phyloP scores from a whole-genome alignment of 2,113 vertebrate genomes.

The Cottus gobio region DNA sequence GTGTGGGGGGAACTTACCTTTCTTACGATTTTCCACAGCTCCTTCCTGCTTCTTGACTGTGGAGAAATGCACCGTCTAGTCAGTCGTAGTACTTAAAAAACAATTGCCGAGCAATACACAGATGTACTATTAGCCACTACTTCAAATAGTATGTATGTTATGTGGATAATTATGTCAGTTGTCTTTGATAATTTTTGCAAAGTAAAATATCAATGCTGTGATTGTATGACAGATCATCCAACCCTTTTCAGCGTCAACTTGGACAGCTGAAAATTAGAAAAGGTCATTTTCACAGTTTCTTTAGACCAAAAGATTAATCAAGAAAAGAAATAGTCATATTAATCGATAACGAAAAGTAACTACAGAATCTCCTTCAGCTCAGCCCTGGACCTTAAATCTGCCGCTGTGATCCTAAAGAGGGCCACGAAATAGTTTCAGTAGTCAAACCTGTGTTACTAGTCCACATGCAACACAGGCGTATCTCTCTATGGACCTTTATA shows the following conservation, averaged over 20 bases:
- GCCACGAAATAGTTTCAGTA: not conserved
- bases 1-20: constrained; percentile 86
- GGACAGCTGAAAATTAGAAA: not conserved
- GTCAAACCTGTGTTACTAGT: constrained; percentile 11
- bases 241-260: not conserved
- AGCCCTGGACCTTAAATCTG: not conserved
- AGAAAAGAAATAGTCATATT: not conserved
- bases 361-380: not conserved
- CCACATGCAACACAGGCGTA: not conserved
- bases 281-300: not conserved
- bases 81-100: not conserved
- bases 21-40: constrained; percentile 95
- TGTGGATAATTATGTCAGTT: not conserved
- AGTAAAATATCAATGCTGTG: not conserved
- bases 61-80: constrained; percentile 60
- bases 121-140: not conserved
- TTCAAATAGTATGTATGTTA: not conserved
- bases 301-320: not conserved
- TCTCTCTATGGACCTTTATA: too few relatives aligned
- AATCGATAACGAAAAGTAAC: not conserved
- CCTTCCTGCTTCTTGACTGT: constrained; percentile 98
- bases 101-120: not conserved
- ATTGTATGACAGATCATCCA: not conserved
- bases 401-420: not conserved
- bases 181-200: not conserved